Conservation (phyloP, 2,888 invertebrate genomes). For the Agriotes lineatus region DNA sequence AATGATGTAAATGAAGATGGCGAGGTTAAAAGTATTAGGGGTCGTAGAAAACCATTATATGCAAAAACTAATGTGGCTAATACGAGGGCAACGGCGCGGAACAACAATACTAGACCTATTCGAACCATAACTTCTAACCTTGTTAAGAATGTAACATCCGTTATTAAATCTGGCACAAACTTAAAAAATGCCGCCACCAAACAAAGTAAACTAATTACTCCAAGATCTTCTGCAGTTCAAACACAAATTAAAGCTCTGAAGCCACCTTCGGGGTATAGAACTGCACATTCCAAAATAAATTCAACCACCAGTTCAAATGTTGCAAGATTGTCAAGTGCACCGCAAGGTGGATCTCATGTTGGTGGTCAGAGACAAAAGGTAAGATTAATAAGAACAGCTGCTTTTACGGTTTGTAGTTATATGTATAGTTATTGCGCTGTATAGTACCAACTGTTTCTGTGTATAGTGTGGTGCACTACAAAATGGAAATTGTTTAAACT, state of each 20-base stretch:
- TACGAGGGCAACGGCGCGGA: constrained; percentile 47
- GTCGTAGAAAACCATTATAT: constrained; percentile 78
- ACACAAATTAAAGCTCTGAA: constrained; percentile 37
- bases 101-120: constrained; percentile 53
- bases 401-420: too few species aligned
- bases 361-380: constrained; percentile 22
- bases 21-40: constrained; percentile 65
- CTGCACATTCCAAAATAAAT: constrained; percentile 10
- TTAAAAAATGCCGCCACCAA: constrained; percentile 37
- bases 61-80: constrained; percentile 55
- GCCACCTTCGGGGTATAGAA: constrained; percentile 39
- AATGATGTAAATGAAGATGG: constrained; percentile 47
- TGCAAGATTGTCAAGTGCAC: not conserved
- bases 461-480: too few species aligned
- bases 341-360: not conserved
- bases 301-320: not conserved
- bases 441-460: too few species aligned
- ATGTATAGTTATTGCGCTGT: too few species aligned
- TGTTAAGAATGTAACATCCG: constrained; percentile 60
- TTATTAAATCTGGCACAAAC: constrained; percentile 48
- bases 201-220: constrained; percentile 19
- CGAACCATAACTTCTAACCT: constrained; percentile 60
- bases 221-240: not conserved
- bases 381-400: too few species aligned
- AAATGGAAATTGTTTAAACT: too few species aligned